phyloP scores from a whole-genome alignment of 2,113 vertebrate genomes.

The Cygnus atratus region DNA sequence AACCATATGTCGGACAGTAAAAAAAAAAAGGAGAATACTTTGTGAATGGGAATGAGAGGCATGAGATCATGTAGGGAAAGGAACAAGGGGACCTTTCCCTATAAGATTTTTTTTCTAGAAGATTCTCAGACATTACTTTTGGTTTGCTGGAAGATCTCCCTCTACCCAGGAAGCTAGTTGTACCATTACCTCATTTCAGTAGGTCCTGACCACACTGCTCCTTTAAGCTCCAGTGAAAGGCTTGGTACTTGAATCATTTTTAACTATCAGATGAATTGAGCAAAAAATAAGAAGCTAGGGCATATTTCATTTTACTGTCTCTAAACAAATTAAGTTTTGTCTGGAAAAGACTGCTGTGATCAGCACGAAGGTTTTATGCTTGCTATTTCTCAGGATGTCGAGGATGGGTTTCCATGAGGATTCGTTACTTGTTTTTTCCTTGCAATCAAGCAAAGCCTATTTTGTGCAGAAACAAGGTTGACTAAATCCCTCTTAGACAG shows the following conservation, averaged over 20 bases:
- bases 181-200: not conserved
- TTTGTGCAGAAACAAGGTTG: constrained; percentile 25
- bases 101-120: not conserved
- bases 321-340: constrained; percentile 3
- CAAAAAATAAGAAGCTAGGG: not conserved
- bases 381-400: not conserved
- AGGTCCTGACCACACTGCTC: not conserved
- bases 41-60: not conserved
- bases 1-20: not conserved
- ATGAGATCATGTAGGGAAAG: not conserved
- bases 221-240: not conserved
- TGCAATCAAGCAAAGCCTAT: constrained; percentile 31
- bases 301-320: not conserved
- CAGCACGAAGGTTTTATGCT: not conserved
- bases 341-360: constrained; percentile 19
- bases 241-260: not conserved
- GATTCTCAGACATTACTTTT: not conserved
- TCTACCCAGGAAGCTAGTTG: not conserved
- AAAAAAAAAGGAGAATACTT: not conserved
- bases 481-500: constrained; percentile 42
- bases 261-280: not conserved
- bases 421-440: constrained; percentile 11
- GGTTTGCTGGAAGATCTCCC: not conserved
- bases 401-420: not conserved
- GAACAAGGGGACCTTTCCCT: not conserved